Percentiles rank a stretch among this genome's conserved stretches.
These are phyloP conservation scores for Cerastoderma edule DNA, from an alignment of 2,888 invertebrate genomes.

Conservation along the genomic window DNA sequence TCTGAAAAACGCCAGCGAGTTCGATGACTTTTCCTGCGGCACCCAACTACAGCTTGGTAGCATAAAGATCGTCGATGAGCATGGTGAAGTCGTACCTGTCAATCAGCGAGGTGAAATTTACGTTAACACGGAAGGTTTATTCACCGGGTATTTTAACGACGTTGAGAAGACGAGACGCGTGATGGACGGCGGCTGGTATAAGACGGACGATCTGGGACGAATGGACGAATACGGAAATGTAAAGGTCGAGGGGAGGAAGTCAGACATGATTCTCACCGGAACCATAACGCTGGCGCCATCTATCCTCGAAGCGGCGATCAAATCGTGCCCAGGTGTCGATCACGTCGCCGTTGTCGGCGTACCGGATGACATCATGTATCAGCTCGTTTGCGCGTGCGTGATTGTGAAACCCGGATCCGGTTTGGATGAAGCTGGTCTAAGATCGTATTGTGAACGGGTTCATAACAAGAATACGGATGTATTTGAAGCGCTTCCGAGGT, in stretches of 20 bases:
- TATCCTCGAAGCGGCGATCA: conserved; percentile 24
- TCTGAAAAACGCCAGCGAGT: conserved; percentile 11
- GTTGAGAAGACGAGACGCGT: conserved; percentile 1
- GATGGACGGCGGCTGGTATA: conserved; percentile 21
- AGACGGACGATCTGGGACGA: conserved; percentile 31
- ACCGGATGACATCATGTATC: conserved; percentile 37
- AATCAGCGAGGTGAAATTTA: conserved; percentile 25
- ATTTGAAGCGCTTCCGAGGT: conserved; percentile 27
- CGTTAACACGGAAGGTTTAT: conserved; percentile 4
- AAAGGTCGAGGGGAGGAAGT: conserved; percentile 25
- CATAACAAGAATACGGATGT: conserved; percentile 18
- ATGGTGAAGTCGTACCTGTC: not conserved
- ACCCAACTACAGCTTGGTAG: not conserved
- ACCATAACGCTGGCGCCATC: conserved; percentile 23
- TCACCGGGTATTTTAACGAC: conserved; percentile 25
- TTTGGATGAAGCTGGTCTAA: conserved; percentile 21
- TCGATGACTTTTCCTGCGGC: conserved; percentile 17
- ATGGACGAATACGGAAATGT: conserved; percentile 22
- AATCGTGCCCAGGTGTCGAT: conserved; percentile 13
- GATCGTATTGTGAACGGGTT: conserved; percentile 7
- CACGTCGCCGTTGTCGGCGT: conserved; percentile 42
- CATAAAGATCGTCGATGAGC: conserved; percentile 33
- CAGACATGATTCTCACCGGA: conserved; percentile 32
- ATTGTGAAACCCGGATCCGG: conserved; percentile 28
- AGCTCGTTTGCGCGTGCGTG: conserved; percentile 51